Evolutionary conservation across 2,113 vertebrate genomes (phyloP).

Genomic region (Apeltes quadracus): DNA sequence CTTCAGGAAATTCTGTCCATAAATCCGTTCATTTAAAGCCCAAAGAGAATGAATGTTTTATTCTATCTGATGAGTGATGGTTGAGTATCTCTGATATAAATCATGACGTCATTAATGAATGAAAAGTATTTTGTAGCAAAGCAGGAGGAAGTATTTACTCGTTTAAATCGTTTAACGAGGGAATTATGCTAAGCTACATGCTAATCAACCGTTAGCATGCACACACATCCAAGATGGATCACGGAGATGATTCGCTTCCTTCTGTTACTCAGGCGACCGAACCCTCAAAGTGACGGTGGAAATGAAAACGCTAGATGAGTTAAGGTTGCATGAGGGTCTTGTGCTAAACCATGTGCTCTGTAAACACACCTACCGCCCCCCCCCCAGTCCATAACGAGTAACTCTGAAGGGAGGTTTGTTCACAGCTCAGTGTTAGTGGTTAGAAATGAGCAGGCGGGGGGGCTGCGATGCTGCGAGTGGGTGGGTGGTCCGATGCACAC

Average conservation of each 20-base stretch:
- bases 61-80: no score
- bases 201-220: constrained; percentile 2
- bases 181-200: not conserved
- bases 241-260: not conserved
- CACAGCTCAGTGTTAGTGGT: constrained; percentile 41
- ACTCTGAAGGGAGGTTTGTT: constrained; percentile 24
- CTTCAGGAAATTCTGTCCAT: no score
- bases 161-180: no score
- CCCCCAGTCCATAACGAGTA: constrained; percentile 30
- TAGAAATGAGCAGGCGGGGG: constrained; percentile 37
- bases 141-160: no score
- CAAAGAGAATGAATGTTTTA: no score
- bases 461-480: constrained; percentile 13
- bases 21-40: no score
- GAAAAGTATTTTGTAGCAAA: no score
- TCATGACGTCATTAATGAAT: no score
- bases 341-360: constrained; percentile 66
- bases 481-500: constrained; percentile 1
- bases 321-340: constrained; percentile 64
- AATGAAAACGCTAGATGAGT: constrained; percentile 64
- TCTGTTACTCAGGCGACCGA: constrained; percentile 12
- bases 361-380: constrained; percentile 51
- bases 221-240: not conserved
- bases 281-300: constrained; percentile 41
- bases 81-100: no score